phyloP scores from a whole-genome alignment of 2,113 vertebrate species.

The Panthera uncia region DNA sequence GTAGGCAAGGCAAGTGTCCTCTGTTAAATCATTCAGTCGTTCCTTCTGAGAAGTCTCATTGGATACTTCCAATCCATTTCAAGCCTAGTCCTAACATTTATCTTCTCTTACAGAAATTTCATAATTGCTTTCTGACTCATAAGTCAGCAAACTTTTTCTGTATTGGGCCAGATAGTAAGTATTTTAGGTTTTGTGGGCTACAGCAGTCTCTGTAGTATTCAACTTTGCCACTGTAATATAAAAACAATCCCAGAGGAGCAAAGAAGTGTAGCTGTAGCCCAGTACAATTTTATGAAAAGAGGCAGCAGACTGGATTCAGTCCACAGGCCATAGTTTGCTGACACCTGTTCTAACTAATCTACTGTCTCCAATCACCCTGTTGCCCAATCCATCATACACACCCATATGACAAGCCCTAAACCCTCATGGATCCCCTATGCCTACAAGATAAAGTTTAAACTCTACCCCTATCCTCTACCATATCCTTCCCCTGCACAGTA shows the following conservation, averaged over 20 bases:
- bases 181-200: not conserved
- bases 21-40: not conserved
- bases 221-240: not conserved
- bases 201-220: not conserved
- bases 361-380: not conserved
- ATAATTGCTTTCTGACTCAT: slow-evolving; percentile 17
- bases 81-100: slow-evolving; percentile 24
- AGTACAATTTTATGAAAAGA: not conserved
- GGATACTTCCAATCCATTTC: slow-evolving; percentile 28
- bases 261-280: not conserved
- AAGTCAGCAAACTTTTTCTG: slow-evolving; percentile 11
- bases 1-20: not conserved
- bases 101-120: not conserved
- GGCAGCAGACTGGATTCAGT: not conserved
- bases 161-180: not conserved
- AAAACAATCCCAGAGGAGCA: slow-evolving; percentile 15
- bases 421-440: not conserved
- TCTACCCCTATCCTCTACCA: not conserved
- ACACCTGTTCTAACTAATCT: slow-evolving; percentile 36
- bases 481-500: not conserved
- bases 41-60: not conserved
- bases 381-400: not conserved
- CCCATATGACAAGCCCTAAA: not conserved
- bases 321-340: not conserved
- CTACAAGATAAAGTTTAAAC: slow-evolving; percentile 32